phyloP scores from a whole-genome alignment of 2,113 vertebrate genomes.

The Ciconia maguari region DNA sequence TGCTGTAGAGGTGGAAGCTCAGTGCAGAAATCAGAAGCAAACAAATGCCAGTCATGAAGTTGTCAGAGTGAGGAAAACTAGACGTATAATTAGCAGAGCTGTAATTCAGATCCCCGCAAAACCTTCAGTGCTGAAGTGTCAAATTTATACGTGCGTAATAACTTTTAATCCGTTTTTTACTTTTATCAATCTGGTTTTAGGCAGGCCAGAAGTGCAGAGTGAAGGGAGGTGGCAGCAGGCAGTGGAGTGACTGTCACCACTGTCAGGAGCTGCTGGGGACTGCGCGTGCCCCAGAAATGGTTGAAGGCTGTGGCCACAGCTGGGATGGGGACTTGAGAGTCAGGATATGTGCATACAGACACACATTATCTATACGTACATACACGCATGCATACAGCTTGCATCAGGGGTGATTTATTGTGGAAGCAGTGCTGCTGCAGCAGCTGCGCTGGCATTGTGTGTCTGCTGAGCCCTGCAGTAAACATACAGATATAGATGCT shows the following conservation, averaged over 20 bases:
- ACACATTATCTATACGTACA: fast-evolving
- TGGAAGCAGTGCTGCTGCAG: background rate
- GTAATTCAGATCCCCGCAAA: background rate
- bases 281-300: fast-evolving
- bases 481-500: background rate
- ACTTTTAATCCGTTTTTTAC: background rate
- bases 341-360: background rate
- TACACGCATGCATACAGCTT: too few relatives aligned
- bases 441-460: background rate
- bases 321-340: background rate
- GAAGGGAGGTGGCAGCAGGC: background rate
- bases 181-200: background rate
- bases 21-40: background rate
- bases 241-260: background rate
- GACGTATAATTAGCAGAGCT: background rate
- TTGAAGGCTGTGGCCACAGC: fast-evolving
- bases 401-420: fast-evolving
- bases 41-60: background rate
- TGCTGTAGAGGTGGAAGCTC: background rate
- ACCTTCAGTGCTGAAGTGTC: background rate
- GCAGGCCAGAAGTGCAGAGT: background rate
- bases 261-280: background rate
- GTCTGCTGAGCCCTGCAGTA: background rate
- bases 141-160: background rate
- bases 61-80: background rate